Conservation (phyloP, 1,140 invertebrate species). For the Macrotrachela quadricornifera region DNA sequence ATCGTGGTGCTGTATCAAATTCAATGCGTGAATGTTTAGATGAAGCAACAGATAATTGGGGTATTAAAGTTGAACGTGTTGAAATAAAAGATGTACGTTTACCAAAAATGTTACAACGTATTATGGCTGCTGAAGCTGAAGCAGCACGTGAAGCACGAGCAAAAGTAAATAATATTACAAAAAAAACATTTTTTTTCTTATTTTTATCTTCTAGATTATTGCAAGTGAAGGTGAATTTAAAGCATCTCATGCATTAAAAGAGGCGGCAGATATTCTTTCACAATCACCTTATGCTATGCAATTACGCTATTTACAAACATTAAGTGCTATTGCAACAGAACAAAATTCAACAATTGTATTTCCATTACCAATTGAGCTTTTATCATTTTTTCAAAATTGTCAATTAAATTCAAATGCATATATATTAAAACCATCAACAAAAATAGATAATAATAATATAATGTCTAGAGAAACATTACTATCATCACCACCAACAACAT, state of each 20-base stretch:
- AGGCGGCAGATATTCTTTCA: conserved; percentile 6
- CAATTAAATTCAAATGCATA: no score
- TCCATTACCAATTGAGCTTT: conserved; percentile 70
- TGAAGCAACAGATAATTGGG: conserved; percentile 2
- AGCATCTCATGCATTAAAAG: conserved; percentile 7
- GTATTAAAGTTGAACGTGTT: conserved; percentile 8
- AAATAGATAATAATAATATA: no score
- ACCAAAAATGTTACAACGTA: conserved; percentile 18
- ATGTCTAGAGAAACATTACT: no score
- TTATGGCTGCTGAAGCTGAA: conserved; percentile 25
- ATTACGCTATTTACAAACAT: conserved; percentile 51
- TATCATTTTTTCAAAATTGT: conserved; percentile 28
- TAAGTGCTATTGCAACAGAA: conserved; percentile 82
- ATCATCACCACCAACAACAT: no score
- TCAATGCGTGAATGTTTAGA: conserved; percentile 4
- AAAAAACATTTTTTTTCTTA: no score
- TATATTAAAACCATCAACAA: no score
- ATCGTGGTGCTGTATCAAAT: conserved; percentile 6
- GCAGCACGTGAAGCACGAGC: conserved; percentile 21
- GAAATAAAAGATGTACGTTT: conserved; percentile 15
- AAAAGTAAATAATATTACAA: conserved; percentile 10
- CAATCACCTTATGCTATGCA: conserved; percentile 53
- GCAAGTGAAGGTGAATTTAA: conserved; percentile 9
- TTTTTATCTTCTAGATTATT: conserved; percentile 13
- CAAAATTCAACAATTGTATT: conserved; percentile 96